phyloP scores from a whole-genome alignment of 2,797 vertebrate genomes.

The Sylvilagus floridanus region DNA sequence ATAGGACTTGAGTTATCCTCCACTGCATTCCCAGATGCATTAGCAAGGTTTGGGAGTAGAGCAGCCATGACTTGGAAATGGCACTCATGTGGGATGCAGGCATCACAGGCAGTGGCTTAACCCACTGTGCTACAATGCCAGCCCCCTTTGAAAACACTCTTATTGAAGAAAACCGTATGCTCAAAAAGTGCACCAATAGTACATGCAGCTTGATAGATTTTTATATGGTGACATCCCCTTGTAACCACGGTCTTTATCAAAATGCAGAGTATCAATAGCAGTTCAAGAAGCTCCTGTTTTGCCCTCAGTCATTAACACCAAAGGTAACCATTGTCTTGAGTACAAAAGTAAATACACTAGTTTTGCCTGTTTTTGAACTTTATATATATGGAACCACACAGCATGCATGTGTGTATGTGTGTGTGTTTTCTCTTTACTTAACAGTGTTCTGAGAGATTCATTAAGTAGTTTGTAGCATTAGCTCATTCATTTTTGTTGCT shows the following conservation, averaged over 20 bases:
- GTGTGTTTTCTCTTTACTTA: background rate
- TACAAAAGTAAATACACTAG: background rate
- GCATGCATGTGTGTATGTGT: background rate
- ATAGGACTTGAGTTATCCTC: too few relatives aligned
- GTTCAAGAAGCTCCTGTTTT: background rate
- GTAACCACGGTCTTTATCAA: background rate
- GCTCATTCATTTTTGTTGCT: background rate
- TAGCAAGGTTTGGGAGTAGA: too few relatives aligned
- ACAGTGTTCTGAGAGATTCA: background rate
- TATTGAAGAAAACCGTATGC: background rate
- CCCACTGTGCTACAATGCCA: too few relatives aligned
- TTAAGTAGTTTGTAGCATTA: background rate
- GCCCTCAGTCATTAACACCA: background rate
- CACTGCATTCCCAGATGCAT: too few relatives aligned
- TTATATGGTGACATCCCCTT: background rate
- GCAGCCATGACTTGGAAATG: too few relatives aligned
- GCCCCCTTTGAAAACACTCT: background rate
- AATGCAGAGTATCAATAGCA: background rate
- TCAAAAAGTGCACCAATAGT: background rate
- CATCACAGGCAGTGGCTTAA: too few relatives aligned
- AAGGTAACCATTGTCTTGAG: background rate
- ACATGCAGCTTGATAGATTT: background rate
- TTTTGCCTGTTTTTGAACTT: constrained; percentile 41
- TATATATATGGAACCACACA: background rate
- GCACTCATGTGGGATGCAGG: too few relatives aligned